Evolutionary conservation across 2,797 vertebrate species (phyloP).

Genomic region (Cryptoblepharus egeriae): DNA sequence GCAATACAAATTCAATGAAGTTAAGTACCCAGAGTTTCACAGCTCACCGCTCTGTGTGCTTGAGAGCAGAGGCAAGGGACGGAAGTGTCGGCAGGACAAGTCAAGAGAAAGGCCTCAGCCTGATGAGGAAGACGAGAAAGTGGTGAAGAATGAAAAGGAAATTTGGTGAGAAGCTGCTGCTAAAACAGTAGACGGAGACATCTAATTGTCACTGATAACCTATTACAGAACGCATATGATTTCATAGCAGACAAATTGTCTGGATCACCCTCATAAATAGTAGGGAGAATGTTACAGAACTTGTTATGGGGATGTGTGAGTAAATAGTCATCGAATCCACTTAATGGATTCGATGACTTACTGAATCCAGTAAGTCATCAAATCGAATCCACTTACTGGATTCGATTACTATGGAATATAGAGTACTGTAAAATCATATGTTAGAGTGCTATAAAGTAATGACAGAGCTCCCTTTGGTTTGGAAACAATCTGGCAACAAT

Average conservation of each 20-base stretch:
- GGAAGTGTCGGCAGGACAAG: background rate
- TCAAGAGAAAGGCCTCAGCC: background rate
- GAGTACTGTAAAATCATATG: too few species aligned
- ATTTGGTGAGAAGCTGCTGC: background rate
- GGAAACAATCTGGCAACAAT: too few species aligned
- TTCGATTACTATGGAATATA: too few species aligned
- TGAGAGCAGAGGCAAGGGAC: background rate
- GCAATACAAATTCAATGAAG: background rate
- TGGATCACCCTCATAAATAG: background rate
- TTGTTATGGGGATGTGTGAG: too few species aligned
- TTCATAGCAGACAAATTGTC: background rate
- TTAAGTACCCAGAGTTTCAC: background rate
- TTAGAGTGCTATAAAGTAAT: too few species aligned
- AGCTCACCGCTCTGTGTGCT: too few species aligned
- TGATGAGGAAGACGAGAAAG: background rate
- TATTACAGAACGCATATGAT: background rate
- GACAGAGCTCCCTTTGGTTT: too few species aligned
- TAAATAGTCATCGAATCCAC: too few species aligned
- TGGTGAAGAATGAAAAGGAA: background rate
- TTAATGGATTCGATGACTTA: too few species aligned
- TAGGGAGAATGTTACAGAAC: background rate
- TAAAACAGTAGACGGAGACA: background rate
- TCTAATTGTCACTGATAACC: background rate
- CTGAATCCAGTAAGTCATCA: too few species aligned
- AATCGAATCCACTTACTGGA: too few species aligned